Conservation (phyloP, 2,113 vertebrate species). For the Cyrtonyx montezumae region DNA sequence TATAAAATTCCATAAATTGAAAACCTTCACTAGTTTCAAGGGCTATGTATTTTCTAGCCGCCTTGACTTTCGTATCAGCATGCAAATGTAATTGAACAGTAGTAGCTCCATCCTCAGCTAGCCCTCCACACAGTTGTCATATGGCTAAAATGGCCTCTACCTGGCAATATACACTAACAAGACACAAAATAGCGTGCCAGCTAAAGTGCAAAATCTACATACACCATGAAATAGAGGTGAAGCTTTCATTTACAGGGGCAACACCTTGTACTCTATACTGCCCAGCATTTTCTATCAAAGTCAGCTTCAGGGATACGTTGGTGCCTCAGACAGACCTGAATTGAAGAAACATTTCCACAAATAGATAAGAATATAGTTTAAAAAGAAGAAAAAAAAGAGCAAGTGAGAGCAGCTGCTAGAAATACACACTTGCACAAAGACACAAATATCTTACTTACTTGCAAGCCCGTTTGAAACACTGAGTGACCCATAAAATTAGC, state of each 20-base stretch:
- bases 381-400: not conserved
- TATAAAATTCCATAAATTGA: too few species aligned
- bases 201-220: not conserved
- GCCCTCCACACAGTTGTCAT: not conserved
- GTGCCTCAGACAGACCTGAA: not conserved
- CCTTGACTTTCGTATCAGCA: not conserved
- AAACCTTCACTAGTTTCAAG: conserved; percentile 1
- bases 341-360: conserved; percentile 6
- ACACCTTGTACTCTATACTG: not conserved
- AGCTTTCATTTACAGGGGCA: not conserved
- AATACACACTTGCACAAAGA: not conserved
- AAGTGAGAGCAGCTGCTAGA: not conserved
- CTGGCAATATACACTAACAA: not conserved
- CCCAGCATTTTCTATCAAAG: not conserved
- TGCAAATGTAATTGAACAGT: conserved; percentile 13
- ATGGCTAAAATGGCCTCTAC: not conserved
- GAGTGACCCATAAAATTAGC: conserved; percentile 96
- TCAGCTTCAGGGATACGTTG: not conserved
- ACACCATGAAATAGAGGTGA: not conserved
- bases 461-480: conserved; percentile 93
- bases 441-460: conserved; percentile 85
- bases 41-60: not conserved
- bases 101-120: not conserved
- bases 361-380: not conserved
- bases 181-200: not conserved